A percentile compares a stretch with the other conserved stretches of the same genome.
Conservation (phyloP, 2,888 invertebrate species). For the Anarsia innoxiella region DNA sequence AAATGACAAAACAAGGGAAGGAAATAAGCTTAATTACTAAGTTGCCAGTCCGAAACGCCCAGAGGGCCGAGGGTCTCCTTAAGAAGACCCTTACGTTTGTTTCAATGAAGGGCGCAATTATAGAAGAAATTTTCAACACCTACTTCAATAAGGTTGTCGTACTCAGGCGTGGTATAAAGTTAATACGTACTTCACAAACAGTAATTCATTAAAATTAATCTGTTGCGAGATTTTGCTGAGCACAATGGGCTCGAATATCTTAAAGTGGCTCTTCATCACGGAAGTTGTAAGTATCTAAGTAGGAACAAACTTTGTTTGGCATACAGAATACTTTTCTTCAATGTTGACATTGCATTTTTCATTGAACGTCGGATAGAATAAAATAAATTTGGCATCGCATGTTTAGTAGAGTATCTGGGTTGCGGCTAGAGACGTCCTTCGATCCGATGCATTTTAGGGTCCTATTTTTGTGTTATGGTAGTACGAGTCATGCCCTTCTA, state of each 20-base stretch:
- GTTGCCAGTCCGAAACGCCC: constrained; percentile 54
- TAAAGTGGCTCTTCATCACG: constrained; percentile 21
- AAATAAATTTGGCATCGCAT: no score
- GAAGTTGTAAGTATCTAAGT: constrained; percentile 12
- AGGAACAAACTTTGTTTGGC: constrained; percentile 19
- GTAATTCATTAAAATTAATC: no score
- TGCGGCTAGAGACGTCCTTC: no score
- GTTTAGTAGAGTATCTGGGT: no score
- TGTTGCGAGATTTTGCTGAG: no score
- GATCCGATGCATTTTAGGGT: no score
- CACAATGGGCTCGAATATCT: no score
- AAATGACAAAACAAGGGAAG: constrained; percentile 55
- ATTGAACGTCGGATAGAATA: no score
- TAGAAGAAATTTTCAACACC: constrained; percentile 53
- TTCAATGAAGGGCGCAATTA: constrained; percentile 63
- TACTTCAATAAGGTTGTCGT: constrained; percentile 37
- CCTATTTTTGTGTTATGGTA: no score
- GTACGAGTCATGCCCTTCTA: no score
- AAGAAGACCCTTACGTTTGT: constrained; percentile 58
- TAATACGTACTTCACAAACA: no score
- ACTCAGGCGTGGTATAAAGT: constrained; percentile 23
- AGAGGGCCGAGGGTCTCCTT: constrained; percentile 46
- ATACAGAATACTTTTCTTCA: constrained; percentile 5
- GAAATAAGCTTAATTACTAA: constrained; percentile 71
- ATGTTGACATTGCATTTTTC: constrained; percentile 2